These are phyloP conservation scores for Heterodera schachtii DNA, from an alignment of 1,140 invertebrate genomes.

Conservation along the genomic window DNA sequence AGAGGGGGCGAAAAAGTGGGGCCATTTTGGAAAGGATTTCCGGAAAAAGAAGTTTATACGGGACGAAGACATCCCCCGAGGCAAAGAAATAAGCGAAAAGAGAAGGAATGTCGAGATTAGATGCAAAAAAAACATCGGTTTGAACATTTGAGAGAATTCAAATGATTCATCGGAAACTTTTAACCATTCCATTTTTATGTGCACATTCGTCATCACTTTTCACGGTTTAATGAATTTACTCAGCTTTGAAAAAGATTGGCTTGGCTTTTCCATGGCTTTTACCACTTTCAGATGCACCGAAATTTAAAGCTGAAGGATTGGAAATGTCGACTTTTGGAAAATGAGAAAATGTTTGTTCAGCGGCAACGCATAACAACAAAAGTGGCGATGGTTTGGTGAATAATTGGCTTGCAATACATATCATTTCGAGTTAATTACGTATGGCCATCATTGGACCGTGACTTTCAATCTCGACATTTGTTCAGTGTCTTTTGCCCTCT, in stretches of 20 bases:
- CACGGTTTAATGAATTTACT: background rate
- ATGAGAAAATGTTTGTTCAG: background rate
- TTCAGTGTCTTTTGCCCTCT: background rate
- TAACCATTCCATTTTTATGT: background rate
- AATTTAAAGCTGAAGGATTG: background rate
- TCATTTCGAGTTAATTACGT: too few relatives aligned
- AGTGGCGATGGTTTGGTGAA: background rate
- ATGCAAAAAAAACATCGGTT: background rate
- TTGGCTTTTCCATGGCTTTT: background rate
- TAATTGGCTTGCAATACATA: background rate
- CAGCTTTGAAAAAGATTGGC: background rate
- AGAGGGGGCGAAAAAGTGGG: background rate
- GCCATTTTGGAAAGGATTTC: background rate
- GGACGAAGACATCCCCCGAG: background rate
- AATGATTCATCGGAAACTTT: slow-evolving; percentile 3
- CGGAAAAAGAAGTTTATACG: background rate
- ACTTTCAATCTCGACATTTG: too few relatives aligned
- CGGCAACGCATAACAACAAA: too few relatives aligned
- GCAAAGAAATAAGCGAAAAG: background rate
- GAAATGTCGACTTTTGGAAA: background rate
- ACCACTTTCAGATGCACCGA: background rate
- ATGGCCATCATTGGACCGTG: background rate
- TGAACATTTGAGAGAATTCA: slow-evolving; percentile 1
- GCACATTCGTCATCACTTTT: background rate
- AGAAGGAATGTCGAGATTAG: background rate